A percentile compares a stretch with the other conserved stretches of the same genome.
Conservation (phyloP, 2,797 vertebrate species). For the Acipenser ruthenus region DNA sequence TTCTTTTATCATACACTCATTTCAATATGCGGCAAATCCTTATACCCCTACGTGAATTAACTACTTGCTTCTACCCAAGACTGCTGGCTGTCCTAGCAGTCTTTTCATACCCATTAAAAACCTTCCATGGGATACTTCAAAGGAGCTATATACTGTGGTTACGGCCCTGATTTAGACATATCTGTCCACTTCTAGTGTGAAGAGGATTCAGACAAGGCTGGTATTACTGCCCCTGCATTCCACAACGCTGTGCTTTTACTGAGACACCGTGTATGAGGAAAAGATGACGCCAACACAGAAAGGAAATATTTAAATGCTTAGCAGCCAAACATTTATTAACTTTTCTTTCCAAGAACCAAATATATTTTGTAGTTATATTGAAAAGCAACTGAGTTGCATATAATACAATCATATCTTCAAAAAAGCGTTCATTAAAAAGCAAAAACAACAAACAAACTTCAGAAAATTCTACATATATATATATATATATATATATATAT, state of each 20-base stretch:
- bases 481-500: too few relatives aligned
- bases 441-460: background rate
- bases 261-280: background rate
- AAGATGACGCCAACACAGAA: background rate
- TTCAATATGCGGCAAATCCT: too few relatives aligned
- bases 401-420: background rate
- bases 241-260: background rate
- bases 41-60: too few relatives aligned
- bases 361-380: background rate
- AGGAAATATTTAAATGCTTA: background rate
- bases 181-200: too few relatives aligned
- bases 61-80: too few relatives aligned
- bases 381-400: background rate
- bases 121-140: too few relatives aligned
- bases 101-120: too few relatives aligned
- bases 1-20: too few relatives aligned
- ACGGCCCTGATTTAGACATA: too few relatives aligned
- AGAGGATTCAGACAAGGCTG: too few relatives aligned
- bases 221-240: background rate
- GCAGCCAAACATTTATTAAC: slow-evolving; percentile 1
- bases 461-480: background rate
- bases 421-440: background rate
- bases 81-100: too few relatives aligned
- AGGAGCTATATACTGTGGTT: too few relatives aligned
- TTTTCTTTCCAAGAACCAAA: background rate